Percentiles rank a stretch among this genome's conserved stretches.
Evolutionary conservation across 2,797 vertebrate genomes (phyloP).

Genomic region (Anomalospiza imberbis): DNA sequence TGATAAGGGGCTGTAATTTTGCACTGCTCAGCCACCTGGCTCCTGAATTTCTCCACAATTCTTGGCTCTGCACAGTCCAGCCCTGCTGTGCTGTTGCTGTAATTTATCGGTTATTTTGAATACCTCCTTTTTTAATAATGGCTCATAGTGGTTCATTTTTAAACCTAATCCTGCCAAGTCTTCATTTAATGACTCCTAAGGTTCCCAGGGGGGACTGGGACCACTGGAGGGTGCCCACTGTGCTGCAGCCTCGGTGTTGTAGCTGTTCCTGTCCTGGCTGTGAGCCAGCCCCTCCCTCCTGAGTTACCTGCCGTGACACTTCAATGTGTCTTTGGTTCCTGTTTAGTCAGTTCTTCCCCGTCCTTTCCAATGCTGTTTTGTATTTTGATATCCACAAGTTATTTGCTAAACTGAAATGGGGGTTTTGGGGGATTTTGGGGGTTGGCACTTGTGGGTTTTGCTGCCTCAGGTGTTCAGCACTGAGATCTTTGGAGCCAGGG

Average conservation of each 20-base stretch:
- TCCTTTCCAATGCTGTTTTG: not conserved
- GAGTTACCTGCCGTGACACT: not conserved
- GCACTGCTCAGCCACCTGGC: not conserved
- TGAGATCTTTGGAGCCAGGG: not conserved
- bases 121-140: not conserved
- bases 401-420: not conserved
- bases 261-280: not conserved
- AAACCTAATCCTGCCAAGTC: not conserved
- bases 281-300: not conserved
- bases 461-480: not conserved
- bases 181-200: not conserved
- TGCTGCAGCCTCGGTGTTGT: not conserved
- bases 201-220: not conserved
- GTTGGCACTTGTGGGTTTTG: not conserved
- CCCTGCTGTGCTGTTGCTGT: not conserved
- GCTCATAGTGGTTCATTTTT: not conserved
- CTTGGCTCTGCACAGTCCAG: not conserved
- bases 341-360: not conserved
- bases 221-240: not conserved
- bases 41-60: not conserved
- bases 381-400: not conserved
- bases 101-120: not conserved
- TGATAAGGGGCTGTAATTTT: not conserved
- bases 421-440: not conserved
- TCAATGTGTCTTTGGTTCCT: not conserved